These are phyloP conservation scores for Paramormyrops kingsleyae DNA, from an alignment of 2,113 vertebrate genomes.

Conservation along the genomic window DNA sequence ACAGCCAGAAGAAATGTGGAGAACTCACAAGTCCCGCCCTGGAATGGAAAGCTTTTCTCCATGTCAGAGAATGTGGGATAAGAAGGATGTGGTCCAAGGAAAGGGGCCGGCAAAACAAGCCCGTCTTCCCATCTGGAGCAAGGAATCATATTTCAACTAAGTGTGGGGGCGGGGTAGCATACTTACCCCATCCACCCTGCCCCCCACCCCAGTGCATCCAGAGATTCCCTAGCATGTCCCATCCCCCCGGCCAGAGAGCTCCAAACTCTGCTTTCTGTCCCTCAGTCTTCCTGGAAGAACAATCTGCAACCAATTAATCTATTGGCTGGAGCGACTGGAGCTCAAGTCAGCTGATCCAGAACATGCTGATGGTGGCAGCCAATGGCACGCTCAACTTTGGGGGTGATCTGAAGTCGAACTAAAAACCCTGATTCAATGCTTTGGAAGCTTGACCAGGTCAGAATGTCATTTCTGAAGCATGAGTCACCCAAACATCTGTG, in stretches of 20 bases:
- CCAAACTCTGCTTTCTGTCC: slow-evolving; percentile 36
- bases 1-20: slow-evolving; percentile 10
- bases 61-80: background rate
- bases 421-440: background rate
- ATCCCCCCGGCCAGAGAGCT: slow-evolving; percentile 1
- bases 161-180: slow-evolving; percentile 36
- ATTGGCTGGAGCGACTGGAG: slow-evolving; percentile 38
- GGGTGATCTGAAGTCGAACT: background rate
- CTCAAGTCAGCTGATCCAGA: slow-evolving; percentile 37
- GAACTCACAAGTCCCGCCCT: background rate
- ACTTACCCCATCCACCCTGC: slow-evolving; percentile 29
- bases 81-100: slow-evolving; percentile 25
- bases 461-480: background rate
- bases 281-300: slow-evolving; percentile 41
- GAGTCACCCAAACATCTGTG: background rate
- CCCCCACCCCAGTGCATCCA: slow-evolving; percentile 24
- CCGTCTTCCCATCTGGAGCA: slow-evolving; percentile 40
- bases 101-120: slow-evolving; percentile 40
- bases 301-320: slow-evolving; percentile 56
- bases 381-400: background rate
- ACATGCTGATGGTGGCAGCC: background rate
- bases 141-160: slow-evolving; percentile 41
- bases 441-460: background rate
- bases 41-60: background rate
- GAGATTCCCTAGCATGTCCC: background rate